Base-by-base conservation (phyloP, 2,888 invertebrate genomes). In the Hyppa rectilinea region DNA sequence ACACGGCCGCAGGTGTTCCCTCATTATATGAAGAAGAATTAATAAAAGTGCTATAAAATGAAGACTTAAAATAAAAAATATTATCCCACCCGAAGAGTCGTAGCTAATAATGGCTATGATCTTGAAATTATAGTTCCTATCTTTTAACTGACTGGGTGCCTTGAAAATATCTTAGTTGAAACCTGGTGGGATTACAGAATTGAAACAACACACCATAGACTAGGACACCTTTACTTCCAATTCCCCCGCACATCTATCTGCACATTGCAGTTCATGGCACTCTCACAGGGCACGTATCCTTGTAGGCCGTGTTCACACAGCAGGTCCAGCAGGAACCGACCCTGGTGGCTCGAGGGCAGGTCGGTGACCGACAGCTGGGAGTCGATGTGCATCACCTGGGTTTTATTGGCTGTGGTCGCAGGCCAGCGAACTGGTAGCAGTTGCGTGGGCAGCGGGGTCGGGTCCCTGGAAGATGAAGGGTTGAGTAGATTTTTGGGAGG, bases 201-300 rank as follows among this genome's bases (percentile, higher is more conserved):
- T 31, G 12, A 43, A 55, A 65, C 12, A 43, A 56, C 29, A 26
- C 43, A 58, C 17, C 40, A 38, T 55, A 43, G 59, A 73, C 75
- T 75, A 53, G 73, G 17, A 52, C 4, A 43, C 20, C 17, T 62
- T 75, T 75, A 70, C 62, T 70, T 2, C 38, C 29, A 56, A 9
- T 31, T 68, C 1, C 38, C 40, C 12, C 29, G 50, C 29, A 47
- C 40, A 34, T 58, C 56, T 36, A 60, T n/a, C 2, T 79, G 40
- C 23, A 71, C 7, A 45, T 83, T 81, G 72, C 92, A 92, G 58
- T 76, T 84, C 83, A 85, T 85, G 26, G 84, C 81, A 63, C 91
- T 91, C 1, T 92, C 88, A 68, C 95, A 96, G 0, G 95, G 95
- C 74, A 94, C 95, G 71, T 91, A 92, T 0, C 95, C 95, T 0